phyloP scores from a whole-genome alignment of 2,113 vertebrate species.

The Notothenia rossii region DNA sequence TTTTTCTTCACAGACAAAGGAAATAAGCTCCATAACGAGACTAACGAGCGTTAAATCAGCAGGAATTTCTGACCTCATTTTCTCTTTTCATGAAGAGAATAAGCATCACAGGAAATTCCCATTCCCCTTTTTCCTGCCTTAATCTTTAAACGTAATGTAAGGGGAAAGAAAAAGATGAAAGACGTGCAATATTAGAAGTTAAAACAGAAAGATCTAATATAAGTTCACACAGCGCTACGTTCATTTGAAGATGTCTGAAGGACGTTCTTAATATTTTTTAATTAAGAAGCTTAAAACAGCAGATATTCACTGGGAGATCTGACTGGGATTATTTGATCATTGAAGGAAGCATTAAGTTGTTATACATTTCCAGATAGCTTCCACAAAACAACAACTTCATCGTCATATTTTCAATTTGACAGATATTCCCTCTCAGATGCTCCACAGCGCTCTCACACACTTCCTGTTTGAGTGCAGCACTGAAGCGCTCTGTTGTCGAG shows the following conservation, averaged over 20 bases:
- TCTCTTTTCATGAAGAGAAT: neutral
- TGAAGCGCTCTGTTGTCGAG: neutral
- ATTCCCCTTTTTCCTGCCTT: too few species aligned
- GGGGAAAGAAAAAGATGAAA: neutral
- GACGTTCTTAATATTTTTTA: neutral
- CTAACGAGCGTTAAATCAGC: neutral
- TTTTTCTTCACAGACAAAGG: neutral
- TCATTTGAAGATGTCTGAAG: too few species aligned
- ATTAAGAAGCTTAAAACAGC: neutral
- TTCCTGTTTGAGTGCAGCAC: neutral
- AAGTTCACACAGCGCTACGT: neutral
- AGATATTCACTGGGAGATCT: neutral
- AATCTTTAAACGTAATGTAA: too few species aligned
- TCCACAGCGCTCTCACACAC: neutral
- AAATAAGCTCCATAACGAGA: neutral
- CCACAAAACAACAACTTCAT: too few species aligned
- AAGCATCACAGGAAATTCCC: neutral
- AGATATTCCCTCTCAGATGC: neutral
- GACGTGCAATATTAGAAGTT: neutral
- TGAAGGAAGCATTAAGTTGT: neutral
- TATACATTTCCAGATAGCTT: neutral
- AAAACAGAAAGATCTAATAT: neutral
- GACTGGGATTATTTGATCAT: neutral
- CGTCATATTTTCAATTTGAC: neutral
- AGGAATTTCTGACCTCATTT: neutral